Evolutionary conservation across 2,113 vertebrate genomes (phyloP).

Genomic region (Zeus faber): DNA sequence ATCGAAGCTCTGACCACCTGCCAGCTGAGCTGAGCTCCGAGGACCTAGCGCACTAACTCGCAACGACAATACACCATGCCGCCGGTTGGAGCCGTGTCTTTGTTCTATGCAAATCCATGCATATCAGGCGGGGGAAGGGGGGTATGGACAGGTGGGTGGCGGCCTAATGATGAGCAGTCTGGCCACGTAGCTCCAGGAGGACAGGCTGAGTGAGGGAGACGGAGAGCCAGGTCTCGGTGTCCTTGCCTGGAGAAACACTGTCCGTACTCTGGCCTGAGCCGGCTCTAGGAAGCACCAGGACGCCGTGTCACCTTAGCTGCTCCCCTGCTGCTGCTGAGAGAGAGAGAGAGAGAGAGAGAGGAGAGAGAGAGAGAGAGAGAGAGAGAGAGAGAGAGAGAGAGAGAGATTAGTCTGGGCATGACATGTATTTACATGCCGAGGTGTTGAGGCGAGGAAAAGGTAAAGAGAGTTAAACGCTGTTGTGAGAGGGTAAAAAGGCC

Average conservation of each 20-base stretch:
- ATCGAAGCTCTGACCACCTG: slow-evolving; percentile 43
- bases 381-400: no score
- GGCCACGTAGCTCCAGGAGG: slow-evolving; percentile 71
- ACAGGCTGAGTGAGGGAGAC: slow-evolving; percentile 71
- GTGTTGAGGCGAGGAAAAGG: not conserved
- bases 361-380: no score
- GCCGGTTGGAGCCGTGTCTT: slow-evolving; percentile 42
- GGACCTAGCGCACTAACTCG: not conserved
- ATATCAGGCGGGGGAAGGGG: no score
- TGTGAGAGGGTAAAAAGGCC: not conserved
- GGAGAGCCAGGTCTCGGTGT: slow-evolving; percentile 61
- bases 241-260: slow-evolving; percentile 70
- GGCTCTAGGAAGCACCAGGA: slow-evolving; percentile 9
- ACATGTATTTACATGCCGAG: slow-evolving; percentile 1
- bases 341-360: slow-evolving; percentile 29
- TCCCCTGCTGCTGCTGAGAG: no score
- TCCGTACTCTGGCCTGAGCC: slow-evolving; percentile 52
- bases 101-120: slow-evolving; percentile 56
- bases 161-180: slow-evolving; percentile 58
- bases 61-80: not conserved
- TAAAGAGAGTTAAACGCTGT: not conserved
- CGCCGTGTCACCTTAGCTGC: slow-evolving; percentile 35
- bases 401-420: slow-evolving; percentile 22
- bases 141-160: not conserved
- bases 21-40: slow-evolving; percentile 38